Evolutionary conservation across 2,797 vertebrate species (phyloP), one percentile per base, ranked within the genome.

Genomic region (Crenichthys baileyi): DNA sequence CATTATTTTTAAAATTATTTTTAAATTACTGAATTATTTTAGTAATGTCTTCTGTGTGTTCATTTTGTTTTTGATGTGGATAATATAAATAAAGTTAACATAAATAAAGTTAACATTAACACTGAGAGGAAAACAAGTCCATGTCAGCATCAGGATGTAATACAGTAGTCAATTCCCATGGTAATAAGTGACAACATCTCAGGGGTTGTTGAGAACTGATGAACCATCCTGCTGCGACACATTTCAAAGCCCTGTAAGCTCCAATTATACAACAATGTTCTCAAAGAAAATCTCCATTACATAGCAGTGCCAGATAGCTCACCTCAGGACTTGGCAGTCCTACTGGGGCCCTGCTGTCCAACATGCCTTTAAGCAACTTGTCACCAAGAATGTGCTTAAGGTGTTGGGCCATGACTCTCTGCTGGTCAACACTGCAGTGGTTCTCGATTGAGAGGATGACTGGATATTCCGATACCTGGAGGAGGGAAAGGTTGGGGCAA

Each of bases 371-470:
- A 79, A 99, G 93, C 83, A 99, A 93, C 75, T 96, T 96, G 65
- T 98, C 96, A 4, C 97, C 97, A 11, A 99, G 94, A 82, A 98
- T 97, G 87, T 91, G 89, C 46, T 94, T 96, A 85, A 99, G 95
- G 89, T 98, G 96, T 50, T 92, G 95, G 18, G 95, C 97, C 94
- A 98, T 95, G 76, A 95, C 93, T 72, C 94, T 93, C 91, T 99
- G 97, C 81, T 99, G 98, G 81, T 97, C 97, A 78, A 97, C 82
- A 72, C 96, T 94, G 89, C 98, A 99, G 90, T 99, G 98, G 93
- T 97, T 99, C 94, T 98, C 97, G 53, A 99, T 92, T 58, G 97
- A 99, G 88, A 99, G 88, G 91, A 99, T 97, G 85, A 99, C 95
- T 0, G 98, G 98, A 88, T 97, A 98, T 65, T 97, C 94, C 0